Percentiles rank a stretch among this genome's conserved stretches.
Conservation (phyloP, 2,888 invertebrate genomes). For the Lacanobia oleracea region DNA sequence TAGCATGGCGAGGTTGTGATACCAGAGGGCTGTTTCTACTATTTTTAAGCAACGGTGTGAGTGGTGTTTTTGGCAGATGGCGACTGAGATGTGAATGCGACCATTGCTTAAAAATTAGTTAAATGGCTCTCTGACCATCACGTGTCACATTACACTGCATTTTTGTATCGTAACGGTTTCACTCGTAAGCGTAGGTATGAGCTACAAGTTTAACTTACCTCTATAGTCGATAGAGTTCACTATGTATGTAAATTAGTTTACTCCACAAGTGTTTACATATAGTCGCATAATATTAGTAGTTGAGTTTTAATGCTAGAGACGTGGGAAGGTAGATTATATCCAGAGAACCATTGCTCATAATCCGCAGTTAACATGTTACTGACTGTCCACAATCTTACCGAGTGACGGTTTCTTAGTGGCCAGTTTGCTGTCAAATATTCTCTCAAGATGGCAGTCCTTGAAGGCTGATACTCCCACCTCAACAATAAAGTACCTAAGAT, state of each 20-base stretch:
- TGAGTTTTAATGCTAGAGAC: not conserved
- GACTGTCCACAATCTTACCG: not conserved
- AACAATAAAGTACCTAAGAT: no score
- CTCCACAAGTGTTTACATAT: constrained; percentile 6
- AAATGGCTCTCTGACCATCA: not conserved
- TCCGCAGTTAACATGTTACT: not conserved
- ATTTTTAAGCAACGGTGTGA: no score
- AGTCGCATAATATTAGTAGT: constrained; percentile 3
- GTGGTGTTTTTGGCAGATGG: no score
- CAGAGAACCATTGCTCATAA: no score
- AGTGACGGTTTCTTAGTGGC: not conserved
- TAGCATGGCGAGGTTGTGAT: no score
- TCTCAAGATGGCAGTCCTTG: no score
- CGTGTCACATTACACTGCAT: constrained; percentile 35
- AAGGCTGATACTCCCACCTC: no score
- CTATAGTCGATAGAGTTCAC: constrained; percentile 24
- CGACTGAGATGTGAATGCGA: no score
- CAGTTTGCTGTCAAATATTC: not conserved
- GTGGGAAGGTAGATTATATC: not conserved
- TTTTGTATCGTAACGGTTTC: constrained; percentile 28
- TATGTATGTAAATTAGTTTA: constrained; percentile 20
- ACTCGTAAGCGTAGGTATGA: constrained; percentile 26
- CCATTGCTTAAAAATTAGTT: no score
- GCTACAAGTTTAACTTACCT: constrained; percentile 4
- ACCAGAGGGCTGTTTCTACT: no score